Evolutionary conservation across 2,113 vertebrate species (phyloP).

Genomic region (Elaphurus davidianus): DNA sequence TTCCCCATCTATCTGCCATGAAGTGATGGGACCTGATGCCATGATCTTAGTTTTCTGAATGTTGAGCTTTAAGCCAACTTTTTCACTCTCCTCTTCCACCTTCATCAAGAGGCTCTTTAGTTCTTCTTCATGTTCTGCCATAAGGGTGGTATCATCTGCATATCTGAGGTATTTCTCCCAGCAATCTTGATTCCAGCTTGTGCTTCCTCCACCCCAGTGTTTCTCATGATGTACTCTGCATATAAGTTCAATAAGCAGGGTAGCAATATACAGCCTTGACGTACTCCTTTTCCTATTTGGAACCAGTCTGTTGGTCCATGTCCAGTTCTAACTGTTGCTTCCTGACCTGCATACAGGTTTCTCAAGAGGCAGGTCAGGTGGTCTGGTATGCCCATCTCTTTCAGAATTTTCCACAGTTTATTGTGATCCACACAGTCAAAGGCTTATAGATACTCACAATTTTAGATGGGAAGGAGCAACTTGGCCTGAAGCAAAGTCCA

Average conservation of each 20-base stretch:
- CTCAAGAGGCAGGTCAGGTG: neutral
- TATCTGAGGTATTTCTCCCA: fast-evolving
- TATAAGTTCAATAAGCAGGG: neutral
- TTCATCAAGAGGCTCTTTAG: neutral
- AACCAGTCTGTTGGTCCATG: neutral
- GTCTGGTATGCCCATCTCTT: neutral
- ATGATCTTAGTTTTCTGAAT: neutral
- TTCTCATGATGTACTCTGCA: neutral
- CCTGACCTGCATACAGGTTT: neutral
- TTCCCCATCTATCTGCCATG: neutral
- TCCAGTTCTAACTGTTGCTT: neutral
- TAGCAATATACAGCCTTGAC: neutral
- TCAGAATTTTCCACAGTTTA: neutral
- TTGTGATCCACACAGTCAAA: neutral
- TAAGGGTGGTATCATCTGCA: neutral
- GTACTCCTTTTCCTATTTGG: neutral
- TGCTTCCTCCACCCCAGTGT: fast-evolving
- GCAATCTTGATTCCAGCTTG: neutral
- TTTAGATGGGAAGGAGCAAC: neutral
- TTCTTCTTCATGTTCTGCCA: neutral
- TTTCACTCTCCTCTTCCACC: neutral
- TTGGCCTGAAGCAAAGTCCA: neutral
- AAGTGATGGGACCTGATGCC: neutral
- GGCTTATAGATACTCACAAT: neutral
- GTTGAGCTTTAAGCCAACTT: neutral